Evolutionary conservation across 2,888 invertebrate species (phyloP).

Genomic region (Pseudococcus longispinus): DNA sequence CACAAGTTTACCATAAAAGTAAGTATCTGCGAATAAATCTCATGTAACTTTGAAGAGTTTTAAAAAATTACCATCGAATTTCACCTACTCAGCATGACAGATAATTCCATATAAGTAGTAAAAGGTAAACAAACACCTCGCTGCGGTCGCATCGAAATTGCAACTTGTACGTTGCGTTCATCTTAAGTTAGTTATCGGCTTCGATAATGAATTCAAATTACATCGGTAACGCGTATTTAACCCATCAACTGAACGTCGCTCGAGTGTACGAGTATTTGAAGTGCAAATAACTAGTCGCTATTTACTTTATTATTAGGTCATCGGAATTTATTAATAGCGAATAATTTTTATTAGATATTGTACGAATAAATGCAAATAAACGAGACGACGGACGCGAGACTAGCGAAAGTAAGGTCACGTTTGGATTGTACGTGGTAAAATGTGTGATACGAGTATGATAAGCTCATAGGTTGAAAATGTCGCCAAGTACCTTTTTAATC

Average conservation of each 20-base stretch:
- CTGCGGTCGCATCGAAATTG: neutral
- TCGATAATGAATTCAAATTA: neutral
- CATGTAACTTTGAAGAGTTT: neutral
- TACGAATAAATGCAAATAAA: slow-evolving; percentile 26
- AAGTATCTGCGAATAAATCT: neutral
- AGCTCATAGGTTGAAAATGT: neutral
- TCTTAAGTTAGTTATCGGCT: neutral
- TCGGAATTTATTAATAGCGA: slow-evolving; percentile 25
- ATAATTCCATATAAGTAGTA: neutral
- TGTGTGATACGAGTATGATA: neutral
- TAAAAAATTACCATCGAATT: neutral
- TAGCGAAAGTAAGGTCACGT: slow-evolving; percentile 42
- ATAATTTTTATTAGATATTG: slow-evolving; percentile 37
- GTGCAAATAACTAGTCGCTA: neutral
- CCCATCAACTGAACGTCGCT: neutral
- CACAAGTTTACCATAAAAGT: neutral
- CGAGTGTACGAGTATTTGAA: neutral
- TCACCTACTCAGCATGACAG: slow-evolving; percentile 11
- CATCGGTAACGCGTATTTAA: neutral
- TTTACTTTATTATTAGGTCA: slow-evolving; percentile 42
- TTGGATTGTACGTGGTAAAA: neutral
- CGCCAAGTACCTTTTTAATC: slow-evolving; percentile 66
- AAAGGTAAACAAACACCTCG: neutral
- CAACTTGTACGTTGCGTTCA: neutral
- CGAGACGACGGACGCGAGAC: neutral